These are phyloP conservation scores for Diploscapter pachys DNA, from an alignment of 1,140 invertebrate genomes.

Conservation along the genomic window DNA sequence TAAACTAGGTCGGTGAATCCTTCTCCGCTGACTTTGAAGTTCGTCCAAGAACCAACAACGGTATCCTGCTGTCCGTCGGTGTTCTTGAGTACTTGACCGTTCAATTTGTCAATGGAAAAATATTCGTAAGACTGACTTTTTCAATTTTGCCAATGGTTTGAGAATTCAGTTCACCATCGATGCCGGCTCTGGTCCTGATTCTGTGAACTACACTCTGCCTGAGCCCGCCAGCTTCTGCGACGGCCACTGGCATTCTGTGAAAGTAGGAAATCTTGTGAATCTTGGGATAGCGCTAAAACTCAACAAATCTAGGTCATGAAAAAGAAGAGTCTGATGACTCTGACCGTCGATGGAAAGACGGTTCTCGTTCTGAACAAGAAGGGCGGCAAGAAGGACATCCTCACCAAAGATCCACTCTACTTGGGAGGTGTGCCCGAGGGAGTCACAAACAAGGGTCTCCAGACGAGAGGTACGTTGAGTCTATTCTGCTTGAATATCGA, in stretches of 20 bases:
- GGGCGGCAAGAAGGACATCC: constrained; percentile 71
- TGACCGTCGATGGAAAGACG: constrained; percentile 75
- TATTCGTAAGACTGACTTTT: constrained; percentile 56
- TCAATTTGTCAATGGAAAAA: constrained; percentile 77
- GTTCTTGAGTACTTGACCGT: constrained; percentile 77
- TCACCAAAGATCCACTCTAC: constrained; percentile 79
- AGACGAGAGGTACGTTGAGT: constrained; percentile 9
- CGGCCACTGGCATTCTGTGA: constrained; percentile 86
- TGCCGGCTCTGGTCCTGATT: constrained; percentile 76
- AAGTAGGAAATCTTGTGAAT: constrained; percentile 65
- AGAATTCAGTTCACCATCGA: constrained; percentile 71
- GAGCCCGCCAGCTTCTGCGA: constrained; percentile 78
- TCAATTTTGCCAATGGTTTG: not conserved
- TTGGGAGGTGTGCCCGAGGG: constrained; percentile 77
- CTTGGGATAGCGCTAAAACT: constrained; percentile 1
- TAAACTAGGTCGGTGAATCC: constrained; percentile 11
- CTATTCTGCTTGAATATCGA: too few relatives aligned
- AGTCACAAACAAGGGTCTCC: constrained; percentile 43
- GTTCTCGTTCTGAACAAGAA: constrained; percentile 68
- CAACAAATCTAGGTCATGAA: constrained; percentile 71
- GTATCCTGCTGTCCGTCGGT: constrained; percentile 73
- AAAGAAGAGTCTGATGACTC: constrained; percentile 75
- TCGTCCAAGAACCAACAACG: constrained; percentile 77
- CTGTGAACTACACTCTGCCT: constrained; percentile 71
- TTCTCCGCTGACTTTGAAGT: constrained; percentile 81